Evolutionary conservation across 2,797 vertebrate genomes (phyloP).

Genomic region (Rhinogobio ventralis): DNA sequence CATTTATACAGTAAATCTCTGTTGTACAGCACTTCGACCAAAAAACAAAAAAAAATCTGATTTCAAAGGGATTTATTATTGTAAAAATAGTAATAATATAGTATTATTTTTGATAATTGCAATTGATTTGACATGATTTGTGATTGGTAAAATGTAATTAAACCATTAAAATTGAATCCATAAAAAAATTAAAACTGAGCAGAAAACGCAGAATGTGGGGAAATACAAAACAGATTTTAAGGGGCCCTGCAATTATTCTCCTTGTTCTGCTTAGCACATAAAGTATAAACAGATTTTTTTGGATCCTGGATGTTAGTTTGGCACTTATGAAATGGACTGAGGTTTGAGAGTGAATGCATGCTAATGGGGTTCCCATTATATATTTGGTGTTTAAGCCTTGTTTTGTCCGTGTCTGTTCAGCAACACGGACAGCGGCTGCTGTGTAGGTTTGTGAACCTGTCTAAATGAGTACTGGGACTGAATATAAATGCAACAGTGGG

Average conservation of each 20-base stretch:
- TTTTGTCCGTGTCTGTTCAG: constrained; percentile 45
- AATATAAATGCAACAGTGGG: constrained; percentile 7
- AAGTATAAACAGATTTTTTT: background rate
- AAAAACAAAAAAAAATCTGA: too few species aligned
- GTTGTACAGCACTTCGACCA: background rate
- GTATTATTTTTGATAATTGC: too few species aligned
- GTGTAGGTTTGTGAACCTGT: background rate
- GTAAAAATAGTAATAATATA: too few species aligned
- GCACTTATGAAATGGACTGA: background rate
- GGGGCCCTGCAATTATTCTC: background rate
- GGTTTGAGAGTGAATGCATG: constrained; percentile 9
- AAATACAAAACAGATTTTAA: background rate
- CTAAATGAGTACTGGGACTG: constrained; percentile 1
- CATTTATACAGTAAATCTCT: background rate
- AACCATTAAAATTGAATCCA: too few species aligned
- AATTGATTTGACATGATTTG: too few species aligned
- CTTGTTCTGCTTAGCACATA: constrained; percentile 1
- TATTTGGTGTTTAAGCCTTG: background rate
- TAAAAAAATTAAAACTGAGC: too few species aligned
- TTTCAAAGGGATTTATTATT: too few species aligned
- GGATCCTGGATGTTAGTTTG: background rate
- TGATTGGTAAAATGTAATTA: too few species aligned
- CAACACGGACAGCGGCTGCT: constrained; percentile 60
- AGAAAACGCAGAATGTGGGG: background rate
- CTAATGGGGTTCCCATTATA: background rate